Percentiles rank a stretch among this genome's conserved stretches.
Conservation (phyloP, 23 tunicate genomes). For the Diplosoma virens region DNA sequence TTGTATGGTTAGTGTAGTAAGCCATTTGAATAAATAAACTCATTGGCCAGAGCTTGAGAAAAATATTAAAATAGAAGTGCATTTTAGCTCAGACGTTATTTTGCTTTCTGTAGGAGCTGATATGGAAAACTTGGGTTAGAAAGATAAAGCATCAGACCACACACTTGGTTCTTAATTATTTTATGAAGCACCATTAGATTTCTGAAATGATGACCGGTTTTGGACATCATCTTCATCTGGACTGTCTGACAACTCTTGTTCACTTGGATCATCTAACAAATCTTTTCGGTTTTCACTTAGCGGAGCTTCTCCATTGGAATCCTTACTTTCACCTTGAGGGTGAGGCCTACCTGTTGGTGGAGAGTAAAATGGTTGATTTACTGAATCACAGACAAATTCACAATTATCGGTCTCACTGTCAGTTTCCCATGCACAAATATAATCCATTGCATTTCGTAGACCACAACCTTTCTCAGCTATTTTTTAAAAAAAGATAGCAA, state of each 20-base stretch:
- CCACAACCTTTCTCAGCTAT: conserved; percentile 15
- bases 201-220: background rate
- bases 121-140: background rate
- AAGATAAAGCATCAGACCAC: background rate
- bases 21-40: background rate
- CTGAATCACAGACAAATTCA: conserved; percentile 20
- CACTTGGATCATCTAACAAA: background rate
- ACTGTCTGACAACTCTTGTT: background rate
- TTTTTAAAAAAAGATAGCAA: too few species aligned
- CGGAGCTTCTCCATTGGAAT: background rate
- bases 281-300: background rate
- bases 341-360: conserved; percentile 1
- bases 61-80: background rate
- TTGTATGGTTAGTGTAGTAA: background rate
- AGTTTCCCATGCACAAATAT: conserved; percentile 22
- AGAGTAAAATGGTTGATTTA: conserved; percentile 11
- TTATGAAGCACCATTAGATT: background rate
- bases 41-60: too few species aligned
- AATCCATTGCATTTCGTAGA: conserved; percentile 9
- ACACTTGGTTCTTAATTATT: background rate
- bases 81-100: background rate
- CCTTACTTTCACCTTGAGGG: background rate
- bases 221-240: background rate
- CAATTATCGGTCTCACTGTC: conserved; percentile 24
- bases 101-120: background rate